Base-by-base conservation (phyloP, 2,888 invertebrate genomes). In the Hetaerina titia region DNA sequence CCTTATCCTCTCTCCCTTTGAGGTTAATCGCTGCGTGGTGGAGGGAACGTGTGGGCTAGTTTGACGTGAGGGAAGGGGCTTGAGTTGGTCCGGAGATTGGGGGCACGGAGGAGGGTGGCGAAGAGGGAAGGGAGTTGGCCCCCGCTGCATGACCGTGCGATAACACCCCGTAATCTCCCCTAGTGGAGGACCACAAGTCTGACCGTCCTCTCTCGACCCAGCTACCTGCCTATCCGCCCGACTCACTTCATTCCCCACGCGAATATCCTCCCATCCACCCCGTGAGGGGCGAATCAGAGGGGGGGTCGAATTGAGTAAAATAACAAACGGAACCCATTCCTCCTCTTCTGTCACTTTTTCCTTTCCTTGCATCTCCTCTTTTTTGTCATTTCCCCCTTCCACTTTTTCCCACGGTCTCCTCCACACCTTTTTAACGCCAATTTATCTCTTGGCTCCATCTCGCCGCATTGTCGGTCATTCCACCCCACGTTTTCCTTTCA, bases 91-190 rank as follows among this genome's bases (percentile, higher is more conserved):
- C 8, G 19, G 69, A n/a, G 22, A 8, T 17, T 69, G 19, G 19
- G 17, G 22, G n/a, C 7, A n/a, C 0, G n/a, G 22, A 6, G 9
- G 22, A 69, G n/a, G 69, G n/a, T 9, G 11, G 19, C 7, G 22
- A 56, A 56, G 56, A 88, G 17, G 22, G 88, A 31, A 31, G 64
- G 64, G 11, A 22, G 31, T 31, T 17, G 22, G 31, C 31, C 69
- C 19, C 22, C 92, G 25, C 31, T 69, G 69, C 19, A 74, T 57
- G 92, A 45, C 56, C 56, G 74, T 31, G 81, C 64, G 92, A 92
- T 92, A 92, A 92, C 92, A 92, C 92, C 92, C 92, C 92, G 69
- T 92, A 92, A 92, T 92, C 92, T 69, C 92, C 45, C 64, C 56
- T 69, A 69, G 69, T 92, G 92, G 92, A 92, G 69, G 64, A 45